Evolutionary conservation across 2,888 invertebrate genomes (phyloP), one percentile per base, ranked within the genome.

Genomic region (Drosophila percnosoma): DNA sequence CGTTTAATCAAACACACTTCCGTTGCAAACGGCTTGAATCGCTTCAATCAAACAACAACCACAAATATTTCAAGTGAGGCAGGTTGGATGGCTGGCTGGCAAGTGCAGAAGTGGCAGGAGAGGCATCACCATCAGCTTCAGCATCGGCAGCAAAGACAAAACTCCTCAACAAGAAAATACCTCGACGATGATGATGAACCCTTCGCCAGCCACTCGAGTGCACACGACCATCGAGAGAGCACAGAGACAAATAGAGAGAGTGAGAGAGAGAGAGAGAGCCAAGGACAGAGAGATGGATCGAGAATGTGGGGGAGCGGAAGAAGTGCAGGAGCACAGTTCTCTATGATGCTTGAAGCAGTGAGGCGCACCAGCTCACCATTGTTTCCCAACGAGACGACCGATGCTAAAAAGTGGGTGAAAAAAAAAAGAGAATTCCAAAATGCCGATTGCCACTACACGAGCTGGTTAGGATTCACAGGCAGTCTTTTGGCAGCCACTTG

Each of bases 41-140:
- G 89, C 85, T 85, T 90, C 85, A 85, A 85, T 86, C 85, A 90
- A 85, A 88, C 87, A 85, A 86, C 85, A 90, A 90, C 85, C 85
- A 88, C 85, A 85, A 81, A 85, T 88, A 88, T 90, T 90, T 85
- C 90, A 85, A 85, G 85, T 86, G 87, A 68, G 87, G 77, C 78
- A 75, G 86, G 88, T 59, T 84, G 84, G 81, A 65, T 79, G 82
- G 54, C 66, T 80, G 80, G 66, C 77, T 83, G 82, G 85, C 78
- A 84, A 82, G 82, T 84, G 88, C 79, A 75, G 73, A 42, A 52
- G 45, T 34, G 45, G 51, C 48, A 66, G 60, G 13, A 52, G 54
- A 15, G 49, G 52, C 34, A 62, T 34, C 13, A 57, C 53, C 36
- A 63, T 49, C 21, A 51, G 53, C 21, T 48, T 34, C 13, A 38